phyloP scores from a whole-genome alignment of 1,140 invertebrate species.

The Acyrthosiphon pisum region DNA sequence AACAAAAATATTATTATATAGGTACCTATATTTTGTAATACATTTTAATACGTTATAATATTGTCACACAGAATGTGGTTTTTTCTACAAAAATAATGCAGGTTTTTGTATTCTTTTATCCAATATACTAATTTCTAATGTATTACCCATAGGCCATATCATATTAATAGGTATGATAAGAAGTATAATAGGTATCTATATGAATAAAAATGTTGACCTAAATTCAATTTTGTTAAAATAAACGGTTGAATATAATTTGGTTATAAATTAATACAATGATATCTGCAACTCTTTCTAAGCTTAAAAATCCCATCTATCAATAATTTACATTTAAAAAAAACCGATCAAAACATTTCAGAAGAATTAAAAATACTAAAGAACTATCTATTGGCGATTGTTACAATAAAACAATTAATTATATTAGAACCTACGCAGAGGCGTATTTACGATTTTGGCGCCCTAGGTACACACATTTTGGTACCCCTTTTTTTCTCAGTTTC shows the following conservation, averaged over 20 bases:
- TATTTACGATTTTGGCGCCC: too few relatives aligned
- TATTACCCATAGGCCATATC: neutral
- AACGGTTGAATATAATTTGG: neutral
- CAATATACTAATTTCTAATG: neutral
- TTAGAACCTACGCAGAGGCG: too few relatives aligned
- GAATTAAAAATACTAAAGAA: neutral
- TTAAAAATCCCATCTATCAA: neutral
- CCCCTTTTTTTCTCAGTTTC: too few relatives aligned
- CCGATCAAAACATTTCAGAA: neutral
- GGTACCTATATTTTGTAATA: neutral
- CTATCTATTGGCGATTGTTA: neutral
- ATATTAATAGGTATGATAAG: neutral
- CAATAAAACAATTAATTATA: neutral
- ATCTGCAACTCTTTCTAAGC: neutral
- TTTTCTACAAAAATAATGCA: neutral
- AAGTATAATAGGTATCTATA: neutral
- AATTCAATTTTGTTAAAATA: neutral
- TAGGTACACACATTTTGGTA: too few relatives aligned
- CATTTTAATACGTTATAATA: neutral
- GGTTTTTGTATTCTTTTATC: neutral
- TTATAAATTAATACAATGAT: neutral
- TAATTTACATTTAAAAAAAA: neutral
- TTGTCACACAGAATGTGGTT: neutral
- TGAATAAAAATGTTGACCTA: neutral
- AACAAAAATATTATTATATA: neutral